Evolutionary conservation across 2,888 invertebrate genomes (phyloP), one percentile per base, ranked within the genome.

Genomic region (Trichopria drosophilae): DNA sequence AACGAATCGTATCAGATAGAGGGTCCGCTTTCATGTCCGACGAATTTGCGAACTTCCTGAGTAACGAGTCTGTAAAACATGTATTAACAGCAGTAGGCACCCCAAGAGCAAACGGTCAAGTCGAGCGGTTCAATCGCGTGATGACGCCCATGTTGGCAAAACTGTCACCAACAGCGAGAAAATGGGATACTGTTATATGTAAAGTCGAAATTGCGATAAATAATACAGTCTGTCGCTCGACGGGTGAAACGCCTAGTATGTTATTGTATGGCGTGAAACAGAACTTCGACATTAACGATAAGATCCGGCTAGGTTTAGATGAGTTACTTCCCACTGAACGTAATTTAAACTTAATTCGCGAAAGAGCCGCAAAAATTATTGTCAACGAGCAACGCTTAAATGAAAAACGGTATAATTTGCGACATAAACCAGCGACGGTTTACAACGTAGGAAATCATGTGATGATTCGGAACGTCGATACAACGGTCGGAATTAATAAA

Each of bases 181-280:
- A n/a, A n/a, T n/a, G n/a, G n/a, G n/a, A n/a, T n/a, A n/a, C 23
- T 18, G 31, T 43, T 5, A 43, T 64, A 10, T 16, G 1, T 12
- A 19, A 57, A 6, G 55, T 60, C 4, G 61, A 63, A 50, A 61
- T 57, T 47, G 40, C 57, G 4, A 35, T 62, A 18, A 62, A 62
- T 44, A 62, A 63, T 43, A 61, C 64, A 1, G 20, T 59, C 13
- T 48, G 49, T 43, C 46, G 59, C 39, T 49, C 59, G 12, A 66
- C 64, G 3, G 57, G 59, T 2, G 49, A 62, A 37, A 59, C 65
- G 1, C 61, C 63, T 5, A 55, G 59, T 47, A 57, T 36, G 34
- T 41, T 63, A 34, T 45, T 66, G 35, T 66, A 63, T 44, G 66
- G 64, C 5, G 37, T 55, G 4, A 26, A 61, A 28, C 65, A 68